Evolutionary conservation across 1,140 invertebrate genomes (phyloP).

Genomic region (Euwallacea fornicatus): DNA sequence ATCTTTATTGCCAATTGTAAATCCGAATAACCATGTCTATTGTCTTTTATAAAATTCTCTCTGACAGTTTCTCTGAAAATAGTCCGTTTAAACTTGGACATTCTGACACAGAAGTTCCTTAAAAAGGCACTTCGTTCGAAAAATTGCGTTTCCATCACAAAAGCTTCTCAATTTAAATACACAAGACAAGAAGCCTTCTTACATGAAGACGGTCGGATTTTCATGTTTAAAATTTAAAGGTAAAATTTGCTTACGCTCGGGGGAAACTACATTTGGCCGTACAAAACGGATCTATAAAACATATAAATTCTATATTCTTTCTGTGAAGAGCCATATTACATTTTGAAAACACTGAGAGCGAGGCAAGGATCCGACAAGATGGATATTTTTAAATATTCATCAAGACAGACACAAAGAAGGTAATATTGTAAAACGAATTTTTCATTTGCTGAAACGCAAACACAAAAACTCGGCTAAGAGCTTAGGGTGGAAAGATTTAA

Average conservation of each 20-base stretch:
- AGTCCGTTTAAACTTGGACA: too few species aligned
- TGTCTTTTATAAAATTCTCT: too few species aligned
- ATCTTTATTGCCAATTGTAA: too few species aligned
- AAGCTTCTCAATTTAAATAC: conserved; percentile 32
- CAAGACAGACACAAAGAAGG: conserved; percentile 51
- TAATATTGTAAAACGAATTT: conserved; percentile 54
- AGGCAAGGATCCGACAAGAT: conserved; percentile 47
- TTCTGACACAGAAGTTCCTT: too few species aligned
- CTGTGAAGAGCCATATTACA: conserved; percentile 47
- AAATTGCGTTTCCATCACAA: conserved; percentile 29
- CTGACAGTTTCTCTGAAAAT: too few species aligned
- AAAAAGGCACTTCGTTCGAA: background rate
- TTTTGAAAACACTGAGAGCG: conserved; percentile 40
- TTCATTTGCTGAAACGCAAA: conserved; percentile 47
- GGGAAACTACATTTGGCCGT: conserved; percentile 43
- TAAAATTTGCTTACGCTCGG: conserved; percentile 38
- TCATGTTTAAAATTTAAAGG: conserved; percentile 38
- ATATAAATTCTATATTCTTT: conserved; percentile 49
- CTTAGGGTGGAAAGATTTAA: conserved; percentile 17
- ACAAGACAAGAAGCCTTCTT: conserved; percentile 12
- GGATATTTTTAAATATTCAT: conserved; percentile 52
- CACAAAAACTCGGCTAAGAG: conserved; percentile 14
- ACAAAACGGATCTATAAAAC: conserved; percentile 45
- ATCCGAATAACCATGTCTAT: too few species aligned
- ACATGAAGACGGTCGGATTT: conserved; percentile 32